Evolutionary conservation across 2,888 invertebrate genomes (phyloP), one percentile per base, ranked within the genome.

Genomic region (Syrphus vitripennis): DNA sequence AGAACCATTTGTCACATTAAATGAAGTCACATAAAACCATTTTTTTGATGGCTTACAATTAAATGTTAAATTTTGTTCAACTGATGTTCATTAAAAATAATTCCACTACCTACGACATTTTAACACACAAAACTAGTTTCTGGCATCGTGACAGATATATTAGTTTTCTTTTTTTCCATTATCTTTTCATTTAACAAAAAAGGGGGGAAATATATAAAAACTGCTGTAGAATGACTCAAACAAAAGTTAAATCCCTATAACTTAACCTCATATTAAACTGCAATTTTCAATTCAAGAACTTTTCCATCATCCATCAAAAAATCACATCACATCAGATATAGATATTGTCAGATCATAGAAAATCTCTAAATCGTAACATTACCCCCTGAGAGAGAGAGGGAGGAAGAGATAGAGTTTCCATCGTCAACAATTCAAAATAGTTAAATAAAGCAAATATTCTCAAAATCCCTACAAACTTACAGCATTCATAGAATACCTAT

Each of bases 221-320:
- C 29, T 19, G 16, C 16, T 10, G n/a, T n/a, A 31, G 16, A 26
- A 21, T 21, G 65, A 4, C 37, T n/a, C n/a, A 67, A 72, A 48
- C 65, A 71, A 48, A 61, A 67, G 67, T 45, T 45, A 24, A 45
- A 80, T 75, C 71, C 61, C 45, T 61, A 48, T 45, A 42, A 81
- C 84, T 81, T 81, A 81, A 84, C 81, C 84, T 45, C 80, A 14
- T 19, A 71, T 63, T 75, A 74, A 83, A 71, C 40, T 65, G 70
- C 69, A 50, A 67, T 45, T 63, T 79, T 45, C 67, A 48, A 29
- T 57, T 67, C 14, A 9, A 70, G 16, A 76, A 42, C 53, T 50
- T 42, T 34, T n/a, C n/a, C 65, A 55, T 69, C 57, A 78, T 53
- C 45, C 48, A 19, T 69, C 74, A 72, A 29, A 71, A 67, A 14